Evolutionary conservation across 2,113 vertebrate genomes (phyloP), one percentile per base, ranked within the genome.

Genomic region (Tichodroma muraria): DNA sequence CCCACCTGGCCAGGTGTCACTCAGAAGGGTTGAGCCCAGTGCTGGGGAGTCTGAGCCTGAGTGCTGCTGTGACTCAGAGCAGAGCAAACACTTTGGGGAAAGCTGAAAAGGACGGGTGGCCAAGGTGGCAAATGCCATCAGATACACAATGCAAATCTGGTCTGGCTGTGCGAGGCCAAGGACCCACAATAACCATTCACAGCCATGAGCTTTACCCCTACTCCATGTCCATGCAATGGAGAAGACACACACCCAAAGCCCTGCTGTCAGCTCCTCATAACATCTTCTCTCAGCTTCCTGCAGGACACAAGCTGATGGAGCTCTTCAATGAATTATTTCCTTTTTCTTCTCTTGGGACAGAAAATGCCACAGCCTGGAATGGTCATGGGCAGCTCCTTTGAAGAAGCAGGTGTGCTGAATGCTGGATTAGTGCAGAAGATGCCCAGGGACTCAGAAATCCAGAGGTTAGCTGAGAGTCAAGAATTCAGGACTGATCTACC

Each of bases 21-120:
- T 63, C 0, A 0, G 70, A 64, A 25, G 20, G 37, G 33, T 16
- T 0, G 0, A 86, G 27, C 44, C 30, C 61, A 47, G 69, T 2
- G 21, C 44, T 59, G 0, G 0, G 28, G 11, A 40, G 3, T 33
- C 64, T 54, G 63, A 72, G 18, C 14, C 35, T 3, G 6, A 40
- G 59, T 0, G 0, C 40, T 68, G 53, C 61, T 20, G 8, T n/a
- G 30, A 31, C 49, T 60, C 33, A 38, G 42, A 40, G 40, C 1
- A 6, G 19, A 14, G 27, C 13, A 53, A 91, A 27, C 1, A 1
- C 44, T 42, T 6, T 28, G 59, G 31, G 49, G 31, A 47, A 81
- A 64, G 45, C 52, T 31, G 40, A 61, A 56, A 15, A 31, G n/a
- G 10, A 40, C 1, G 6, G 42, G 70, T 1, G 1, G 30, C 30